These are phyloP conservation scores for Heliconius congener DNA, from an alignment of 1,140 invertebrate species.

Conservation along the genomic window DNA sequence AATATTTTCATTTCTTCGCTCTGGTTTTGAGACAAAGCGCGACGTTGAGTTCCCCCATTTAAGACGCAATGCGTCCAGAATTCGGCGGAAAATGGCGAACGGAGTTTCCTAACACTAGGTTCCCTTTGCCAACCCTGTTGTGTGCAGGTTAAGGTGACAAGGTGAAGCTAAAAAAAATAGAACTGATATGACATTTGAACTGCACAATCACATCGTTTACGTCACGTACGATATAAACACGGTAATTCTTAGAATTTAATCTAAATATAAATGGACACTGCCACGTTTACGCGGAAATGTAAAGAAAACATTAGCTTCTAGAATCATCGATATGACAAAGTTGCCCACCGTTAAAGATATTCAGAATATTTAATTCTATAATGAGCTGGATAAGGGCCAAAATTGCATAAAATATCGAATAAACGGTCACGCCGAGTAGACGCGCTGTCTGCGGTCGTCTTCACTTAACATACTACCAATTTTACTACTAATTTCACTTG, in stretches of 20 bases:
- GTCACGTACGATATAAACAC: slow-evolving; percentile 18
- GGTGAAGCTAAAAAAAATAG: not conserved
- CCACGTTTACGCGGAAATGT: slow-evolving; percentile 36
- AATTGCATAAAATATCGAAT: slow-evolving; percentile 23
- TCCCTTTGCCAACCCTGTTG: no score
- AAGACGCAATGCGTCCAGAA: no score
- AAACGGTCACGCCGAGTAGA: slow-evolving; percentile 37
- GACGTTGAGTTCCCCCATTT: no score
- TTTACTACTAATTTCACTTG: slow-evolving; percentile 31
- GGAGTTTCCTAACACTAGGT: no score
- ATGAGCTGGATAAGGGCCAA: slow-evolving; percentile 29
- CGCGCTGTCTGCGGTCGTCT: slow-evolving; percentile 46
- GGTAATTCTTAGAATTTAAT: slow-evolving; percentile 22
- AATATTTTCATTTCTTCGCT: no score
- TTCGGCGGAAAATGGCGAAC: no score
- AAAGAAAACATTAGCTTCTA: slow-evolving; percentile 32
- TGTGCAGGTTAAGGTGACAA: not conserved
- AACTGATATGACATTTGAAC: not conserved
- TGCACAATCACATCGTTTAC: not conserved
- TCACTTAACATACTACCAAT: slow-evolving; percentile 28
- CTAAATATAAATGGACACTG: slow-evolving; percentile 3
- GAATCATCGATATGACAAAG: slow-evolving; percentile 35
- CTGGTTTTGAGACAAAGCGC: no score
- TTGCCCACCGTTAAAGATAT: slow-evolving; percentile 12
- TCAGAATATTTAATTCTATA: slow-evolving; percentile 32